Evolutionary conservation across 2,113 vertebrate genomes (phyloP).

Genomic region (Climacteris rufus): DNA sequence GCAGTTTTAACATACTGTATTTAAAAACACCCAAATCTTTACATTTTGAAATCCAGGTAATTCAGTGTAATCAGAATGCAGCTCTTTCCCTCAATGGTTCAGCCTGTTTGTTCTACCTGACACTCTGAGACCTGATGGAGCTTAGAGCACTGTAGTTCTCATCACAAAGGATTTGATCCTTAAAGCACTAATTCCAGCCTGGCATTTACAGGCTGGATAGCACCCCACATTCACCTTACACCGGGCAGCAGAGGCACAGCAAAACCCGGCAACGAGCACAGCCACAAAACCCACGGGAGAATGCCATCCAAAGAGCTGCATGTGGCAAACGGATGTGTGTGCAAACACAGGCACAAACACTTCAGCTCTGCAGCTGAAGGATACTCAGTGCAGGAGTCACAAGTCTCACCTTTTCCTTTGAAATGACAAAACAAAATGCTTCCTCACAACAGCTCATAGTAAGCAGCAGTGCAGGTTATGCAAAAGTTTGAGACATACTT

Average conservation of each 20-base stretch:
- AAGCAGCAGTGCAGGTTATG: neutral
- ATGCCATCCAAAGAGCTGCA: neutral
- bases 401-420: neutral
- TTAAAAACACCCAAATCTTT: neutral
- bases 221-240: neutral
- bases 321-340: neutral
- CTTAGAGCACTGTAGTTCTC: neutral
- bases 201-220: neutral
- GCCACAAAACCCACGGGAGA: neutral
- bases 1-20: neutral
- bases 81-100: neutral
- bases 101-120: neutral
- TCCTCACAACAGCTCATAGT: neutral
- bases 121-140: neutral
- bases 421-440: neutral
- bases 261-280: neutral
- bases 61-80: neutral
- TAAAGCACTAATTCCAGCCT: neutral
- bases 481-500: neutral
- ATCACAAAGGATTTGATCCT: neutral
- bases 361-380: neutral
- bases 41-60: neutral
- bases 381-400: neutral
- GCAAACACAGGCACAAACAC: rapidly evolving
- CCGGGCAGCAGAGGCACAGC: neutral